Base-by-base conservation (phyloP, 2,797 vertebrate species). In the Rousettus madagascariensis region DNA sequence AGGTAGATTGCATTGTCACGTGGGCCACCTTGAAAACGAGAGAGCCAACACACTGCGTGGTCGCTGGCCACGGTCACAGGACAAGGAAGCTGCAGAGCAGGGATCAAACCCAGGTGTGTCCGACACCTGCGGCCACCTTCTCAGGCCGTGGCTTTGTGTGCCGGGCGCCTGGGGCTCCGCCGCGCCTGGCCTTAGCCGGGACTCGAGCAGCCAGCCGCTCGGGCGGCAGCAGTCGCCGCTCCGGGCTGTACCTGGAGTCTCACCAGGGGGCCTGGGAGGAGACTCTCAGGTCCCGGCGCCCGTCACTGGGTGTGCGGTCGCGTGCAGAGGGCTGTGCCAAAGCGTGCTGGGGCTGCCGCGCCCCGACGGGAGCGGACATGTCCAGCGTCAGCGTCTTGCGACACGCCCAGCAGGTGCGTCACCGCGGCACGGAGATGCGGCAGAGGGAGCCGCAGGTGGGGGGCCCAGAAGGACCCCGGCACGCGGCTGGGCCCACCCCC, bases 401-500 rank as follows among this genome's bases (percentile, higher is more conserved):
- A 28, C 66, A 75, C 1, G 2, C 77, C 80, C 12, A 43, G 85
- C 33, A 22, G 68, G 43, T 38, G 22, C 8, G 49, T 12, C 1
- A 1, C 6, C 20, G 15, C 0, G 2, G 13, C 63, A 28, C 51
- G 66, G 75, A 90, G 55, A 38, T 10, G 20, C 6, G 46, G 33
- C 33, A 33, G 33, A 33, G 33, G 7, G 3, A 61, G 71, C 6
- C 0, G 1, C 65, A 38, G 75, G 30, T 19, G n/a, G 46, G 3
- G 33, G 33, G 49, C 53, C 36, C 5, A 6, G 91, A 33, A 38
- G 68, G 12, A 24, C 72, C 30, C 30, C 8, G 6, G 7, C 49
- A 30, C 16, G 17, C 3, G 0, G 3, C 2, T 41, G 24, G 0
- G 0, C 0, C 17, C 20, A 36, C 41, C 30, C 41, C 49, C 51